These are phyloP conservation scores for Rhyacichthys aspro DNA, from an alignment of 2,797 vertebrate species.

Conservation along the genomic window DNA sequence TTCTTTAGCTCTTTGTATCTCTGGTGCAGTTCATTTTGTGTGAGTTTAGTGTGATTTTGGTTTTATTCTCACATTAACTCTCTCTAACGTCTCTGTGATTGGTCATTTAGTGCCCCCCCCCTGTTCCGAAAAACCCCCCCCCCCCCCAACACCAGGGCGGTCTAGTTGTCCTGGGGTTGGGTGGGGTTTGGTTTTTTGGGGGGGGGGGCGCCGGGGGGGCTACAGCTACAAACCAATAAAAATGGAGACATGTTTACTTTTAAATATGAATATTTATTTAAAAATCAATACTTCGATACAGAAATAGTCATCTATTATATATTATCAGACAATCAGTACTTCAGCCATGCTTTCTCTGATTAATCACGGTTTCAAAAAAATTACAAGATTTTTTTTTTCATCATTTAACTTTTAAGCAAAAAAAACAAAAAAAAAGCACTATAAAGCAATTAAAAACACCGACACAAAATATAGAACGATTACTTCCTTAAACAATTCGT, in stretches of 20 bases:
- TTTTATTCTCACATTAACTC: no score
- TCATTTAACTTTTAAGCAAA: conserved; percentile 79
- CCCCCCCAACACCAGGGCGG: no score
- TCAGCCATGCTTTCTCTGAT: conserved; percentile 83
- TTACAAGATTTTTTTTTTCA: conserved; percentile 74
- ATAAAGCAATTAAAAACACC: conserved; percentile 86
- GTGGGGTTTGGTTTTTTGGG: no score
- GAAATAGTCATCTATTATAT: conserved; percentile 86
- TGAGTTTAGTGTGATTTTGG: no score
- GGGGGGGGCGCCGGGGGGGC: no score
- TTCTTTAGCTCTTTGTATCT: no score
- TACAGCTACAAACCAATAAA: background rate
- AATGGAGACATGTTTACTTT: conserved; percentile 29
- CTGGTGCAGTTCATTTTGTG: no score
- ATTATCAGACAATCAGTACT: conserved; percentile 83
- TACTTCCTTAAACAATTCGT: conserved; percentile 68
- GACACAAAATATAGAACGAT: conserved; percentile 86
- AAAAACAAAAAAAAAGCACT: conserved; percentile 74
- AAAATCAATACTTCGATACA: conserved; percentile 91
- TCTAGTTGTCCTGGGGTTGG: no score
- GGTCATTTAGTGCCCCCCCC: no score
- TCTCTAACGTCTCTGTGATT: no score
- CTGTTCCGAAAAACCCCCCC: no score
- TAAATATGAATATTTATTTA: conserved; percentile 89
- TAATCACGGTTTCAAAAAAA: conserved; percentile 79